These are phyloP conservation scores for Deilephila porcellus DNA, from an alignment of 2,888 invertebrate species.

Conservation along the genomic window DNA sequence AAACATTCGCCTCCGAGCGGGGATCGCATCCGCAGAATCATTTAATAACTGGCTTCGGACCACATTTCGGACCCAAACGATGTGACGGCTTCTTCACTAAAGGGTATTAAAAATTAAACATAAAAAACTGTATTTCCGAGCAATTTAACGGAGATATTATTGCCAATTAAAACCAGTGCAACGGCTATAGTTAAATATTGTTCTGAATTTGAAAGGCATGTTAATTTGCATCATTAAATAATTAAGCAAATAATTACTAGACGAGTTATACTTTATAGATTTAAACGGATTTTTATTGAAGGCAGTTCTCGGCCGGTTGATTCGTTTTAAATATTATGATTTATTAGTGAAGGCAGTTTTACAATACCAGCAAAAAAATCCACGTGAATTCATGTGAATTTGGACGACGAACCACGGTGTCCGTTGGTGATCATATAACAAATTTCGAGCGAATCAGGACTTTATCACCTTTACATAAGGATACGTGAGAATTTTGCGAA, in stretches of 20 bases:
- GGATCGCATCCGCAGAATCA: no score
- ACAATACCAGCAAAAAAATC: neutral
- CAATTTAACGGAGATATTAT: neutral
- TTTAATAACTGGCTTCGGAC: no score
- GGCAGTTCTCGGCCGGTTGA: neutral
- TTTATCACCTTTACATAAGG: conserved; percentile 7
- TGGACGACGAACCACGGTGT: neutral
- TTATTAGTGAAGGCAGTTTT: conserved; percentile 6
- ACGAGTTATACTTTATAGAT: neutral
- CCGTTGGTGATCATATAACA: neutral
- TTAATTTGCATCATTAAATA: conserved; percentile 1
- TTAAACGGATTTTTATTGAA: neutral
- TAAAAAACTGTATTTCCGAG: no score
- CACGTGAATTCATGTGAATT: neutral
- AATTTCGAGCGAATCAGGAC: neutral
- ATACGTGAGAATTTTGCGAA: neutral
- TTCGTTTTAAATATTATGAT: neutral
- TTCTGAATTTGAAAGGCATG: conserved; percentile 12
- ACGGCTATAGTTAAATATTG: neutral
- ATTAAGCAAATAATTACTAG: neutral
- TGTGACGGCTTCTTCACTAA: no score
- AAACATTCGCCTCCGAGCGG: no score
- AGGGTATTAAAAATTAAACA: no score
- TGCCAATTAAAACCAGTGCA: neutral
- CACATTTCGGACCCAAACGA: no score